Conservation (phyloP, 2,797 vertebrate species). For the Siniperca scherzeri region DNA sequence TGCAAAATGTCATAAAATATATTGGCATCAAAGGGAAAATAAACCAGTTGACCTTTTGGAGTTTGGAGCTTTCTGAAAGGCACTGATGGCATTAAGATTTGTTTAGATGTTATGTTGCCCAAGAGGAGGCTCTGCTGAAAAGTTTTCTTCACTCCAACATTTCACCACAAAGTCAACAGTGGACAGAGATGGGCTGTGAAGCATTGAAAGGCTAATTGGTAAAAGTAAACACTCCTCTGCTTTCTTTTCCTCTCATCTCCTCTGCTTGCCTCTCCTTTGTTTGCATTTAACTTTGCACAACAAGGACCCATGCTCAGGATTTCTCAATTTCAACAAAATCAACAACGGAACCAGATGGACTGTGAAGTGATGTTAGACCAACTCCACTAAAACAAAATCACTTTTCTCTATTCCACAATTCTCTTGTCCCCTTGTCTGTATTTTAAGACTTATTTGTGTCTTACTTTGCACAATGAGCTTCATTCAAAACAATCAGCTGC, state of each 20-base stretch:
- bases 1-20: slow-evolving; percentile 46
- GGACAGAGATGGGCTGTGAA: slow-evolving; percentile 62
- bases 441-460: neutral
- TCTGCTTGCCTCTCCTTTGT: slow-evolving; percentile 50
- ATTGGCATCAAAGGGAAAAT: slow-evolving; percentile 41
- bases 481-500: neutral
- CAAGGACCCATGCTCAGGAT: slow-evolving; percentile 28
- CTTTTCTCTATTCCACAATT: neutral
- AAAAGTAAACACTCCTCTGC: slow-evolving; percentile 56
- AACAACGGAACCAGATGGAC: slow-evolving; percentile 54
- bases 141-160: slow-evolving; percentile 43
- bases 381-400: slow-evolving; percentile 14
- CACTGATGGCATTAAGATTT: slow-evolving; percentile 50
- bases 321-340: slow-evolving; percentile 63
- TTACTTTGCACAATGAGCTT: neutral
- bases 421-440: neutral
- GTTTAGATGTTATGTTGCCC: slow-evolving; percentile 53
- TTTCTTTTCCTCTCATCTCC: slow-evolving; percentile 38
- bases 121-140: slow-evolving; percentile 38
- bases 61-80: slow-evolving; percentile 21
- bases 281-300: slow-evolving; percentile 66
- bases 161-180: slow-evolving; percentile 66
- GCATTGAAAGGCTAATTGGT: slow-evolving; percentile 56
- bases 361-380: slow-evolving; percentile 46
- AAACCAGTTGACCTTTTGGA: slow-evolving; percentile 51